phyloP scores from a whole-genome alignment of 2,113 vertebrate genomes.

The Callionymus lyra region DNA sequence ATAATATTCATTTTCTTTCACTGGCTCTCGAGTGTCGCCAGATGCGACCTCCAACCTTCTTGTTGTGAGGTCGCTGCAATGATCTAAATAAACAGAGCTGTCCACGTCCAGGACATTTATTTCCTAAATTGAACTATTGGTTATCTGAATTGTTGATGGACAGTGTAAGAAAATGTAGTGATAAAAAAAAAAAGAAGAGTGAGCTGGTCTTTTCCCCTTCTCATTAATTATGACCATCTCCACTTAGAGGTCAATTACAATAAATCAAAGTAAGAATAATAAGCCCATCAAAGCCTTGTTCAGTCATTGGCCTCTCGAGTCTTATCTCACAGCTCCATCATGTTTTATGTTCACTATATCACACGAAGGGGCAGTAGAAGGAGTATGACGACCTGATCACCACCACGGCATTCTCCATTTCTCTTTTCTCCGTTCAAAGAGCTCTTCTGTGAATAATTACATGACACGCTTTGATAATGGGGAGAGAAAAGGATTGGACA shows the following conservation, averaged over 20 bases:
- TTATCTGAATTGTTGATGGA: not conserved
- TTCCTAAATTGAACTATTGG: not conserved
- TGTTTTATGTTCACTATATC: slow-evolving; percentile 39
- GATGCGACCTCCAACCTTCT: too few relatives aligned
- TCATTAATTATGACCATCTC: slow-evolving; percentile 28
- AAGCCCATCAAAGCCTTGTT: slow-evolving; percentile 33
- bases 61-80: too few relatives aligned
- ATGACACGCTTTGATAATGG: too few relatives aligned
- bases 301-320: slow-evolving; percentile 48
- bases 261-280: slow-evolving; percentile 39
- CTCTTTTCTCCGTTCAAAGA: not conserved
- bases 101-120: too few relatives aligned
- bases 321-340: slow-evolving; percentile 33
- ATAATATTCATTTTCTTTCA: too few relatives aligned
- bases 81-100: not conserved
- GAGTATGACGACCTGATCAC: not conserved
- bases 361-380: slow-evolving; percentile 3
- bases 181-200: slow-evolving; percentile 1
- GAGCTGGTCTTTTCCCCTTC: slow-evolving; percentile 4
- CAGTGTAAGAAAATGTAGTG: not conserved
- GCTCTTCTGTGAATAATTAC: not conserved
- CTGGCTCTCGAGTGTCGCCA: too few relatives aligned
- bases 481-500: too few relatives aligned
- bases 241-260: slow-evolving; percentile 32
- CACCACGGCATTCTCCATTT: not conserved